Evolutionary conservation across 2,113 vertebrate genomes (phyloP), one percentile per base, ranked within the genome.

Genomic region (Lophius piscatorius): DNA sequence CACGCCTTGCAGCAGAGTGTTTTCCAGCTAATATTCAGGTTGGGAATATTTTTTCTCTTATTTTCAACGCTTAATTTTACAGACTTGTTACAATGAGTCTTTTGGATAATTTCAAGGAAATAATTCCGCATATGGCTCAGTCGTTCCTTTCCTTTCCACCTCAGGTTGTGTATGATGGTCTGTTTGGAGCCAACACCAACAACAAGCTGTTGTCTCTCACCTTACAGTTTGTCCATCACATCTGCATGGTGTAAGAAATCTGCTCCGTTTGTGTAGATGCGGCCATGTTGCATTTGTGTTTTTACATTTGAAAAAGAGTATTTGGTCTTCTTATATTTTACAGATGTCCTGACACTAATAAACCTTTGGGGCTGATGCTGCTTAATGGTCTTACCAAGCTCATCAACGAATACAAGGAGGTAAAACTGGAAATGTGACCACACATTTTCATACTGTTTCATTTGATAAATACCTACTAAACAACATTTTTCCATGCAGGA

Each of bases 1-100:
- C 97, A 6, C 92, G 93, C 18, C 92, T 98, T 65, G 97, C 97
- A 28, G 96, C 96, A 11, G 97, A 99, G 89, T 95, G 90, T 0
- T 99, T 99, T 66, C 97, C 97, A 52, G 94, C 96, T 59, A 98
- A 98, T 62, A 98, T 99, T 81, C 97, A 99, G 95, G 97, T 98
- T 82, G 38, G 47, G 49, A 8, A 24, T 10, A 12, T 6, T 14
- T 4, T 7, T 29, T 34, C 3, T 36, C 18, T 12, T 41, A 28
- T 46, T 34, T 36, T 18, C 13, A 21, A 8, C 7, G 11, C 11
- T 31, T 4, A 29, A 3, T 23, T 13, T 46, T 26, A 2, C 5
- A 40, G 14, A 36, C 9, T 16, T 2, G 8, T 17, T 8, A 34
- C 5, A 14, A 13, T 8, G 5, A 1, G 13, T 31, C n/a, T n/a